A percentile compares a stretch with the other conserved stretches of the same genome.
Evolutionary conservation across 2,888 invertebrate species (phyloP).

Genomic region (Cepaea hortensis): DNA sequence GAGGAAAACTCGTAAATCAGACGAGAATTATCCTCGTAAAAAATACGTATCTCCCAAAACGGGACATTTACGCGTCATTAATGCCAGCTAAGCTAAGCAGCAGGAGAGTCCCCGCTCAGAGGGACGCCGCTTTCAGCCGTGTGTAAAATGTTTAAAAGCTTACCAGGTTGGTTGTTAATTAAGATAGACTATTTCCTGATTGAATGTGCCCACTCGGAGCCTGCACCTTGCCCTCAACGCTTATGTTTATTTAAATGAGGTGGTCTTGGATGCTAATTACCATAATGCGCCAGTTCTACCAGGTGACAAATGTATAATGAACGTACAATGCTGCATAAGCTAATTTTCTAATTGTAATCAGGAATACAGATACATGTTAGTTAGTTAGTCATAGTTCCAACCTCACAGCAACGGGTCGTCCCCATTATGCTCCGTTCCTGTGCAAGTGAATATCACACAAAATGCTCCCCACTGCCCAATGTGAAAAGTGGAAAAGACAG

Average conservation of each 20-base stretch:
- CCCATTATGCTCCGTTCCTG: no score
- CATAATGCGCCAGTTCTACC: no score
- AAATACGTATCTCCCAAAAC: constrained; percentile 28
- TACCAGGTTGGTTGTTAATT: background rate
- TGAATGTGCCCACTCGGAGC: background rate
- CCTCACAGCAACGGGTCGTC: no score
- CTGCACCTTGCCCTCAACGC: background rate
- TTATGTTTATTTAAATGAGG: constrained; percentile 1
- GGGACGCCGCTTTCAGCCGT: constrained; percentile 7
- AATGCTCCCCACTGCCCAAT: no score
- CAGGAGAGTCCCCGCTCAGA: background rate
- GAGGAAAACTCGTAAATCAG: constrained; percentile 38
- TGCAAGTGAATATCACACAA: no score
- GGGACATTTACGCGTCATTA: constrained; percentile 41
- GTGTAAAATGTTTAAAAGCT: constrained; percentile 26
- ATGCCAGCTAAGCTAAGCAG: constrained; percentile 28
- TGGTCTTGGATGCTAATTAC: background rate
- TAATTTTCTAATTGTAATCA: no score
- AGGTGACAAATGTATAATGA: no score
- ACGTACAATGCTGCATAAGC: no score
- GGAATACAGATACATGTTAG: no score
- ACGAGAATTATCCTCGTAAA: constrained; percentile 42
- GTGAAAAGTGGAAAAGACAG: no score
- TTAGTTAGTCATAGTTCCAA: no score
- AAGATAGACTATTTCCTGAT: constrained; percentile 27